These are phyloP conservation scores for Copidosoma floridanum DNA, from an alignment of 1,140 invertebrate species.

Conservation along the genomic window DNA sequence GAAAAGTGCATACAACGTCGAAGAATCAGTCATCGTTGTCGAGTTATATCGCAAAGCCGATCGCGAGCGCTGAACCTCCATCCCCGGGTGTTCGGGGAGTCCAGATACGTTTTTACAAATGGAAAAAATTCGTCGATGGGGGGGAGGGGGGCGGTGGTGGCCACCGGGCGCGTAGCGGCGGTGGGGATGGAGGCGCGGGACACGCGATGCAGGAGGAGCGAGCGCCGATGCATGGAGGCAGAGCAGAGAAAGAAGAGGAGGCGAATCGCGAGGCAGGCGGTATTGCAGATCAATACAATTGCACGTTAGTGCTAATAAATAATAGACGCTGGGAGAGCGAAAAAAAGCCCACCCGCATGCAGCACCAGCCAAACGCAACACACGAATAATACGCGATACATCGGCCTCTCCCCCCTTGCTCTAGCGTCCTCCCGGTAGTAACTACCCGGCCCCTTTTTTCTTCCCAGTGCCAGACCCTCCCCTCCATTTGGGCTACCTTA, in stretches of 20 bases:
- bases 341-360: slow-evolving; percentile 55
- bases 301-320: slow-evolving; percentile 60
- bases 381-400: slow-evolving; percentile 59
- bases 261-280: slow-evolving; percentile 31
- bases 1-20: slow-evolving; percentile 35
- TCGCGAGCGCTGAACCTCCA: slow-evolving; percentile 47
- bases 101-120: slow-evolving; percentile 56
- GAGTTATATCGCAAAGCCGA: slow-evolving; percentile 47
- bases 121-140: slow-evolving; percentile 55
- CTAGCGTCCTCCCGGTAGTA: slow-evolving; percentile 48
- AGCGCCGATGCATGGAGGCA: slow-evolving; percentile 5
- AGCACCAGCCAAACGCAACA: slow-evolving; percentile 56
- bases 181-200: background rate
- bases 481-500: slow-evolving; percentile 54
- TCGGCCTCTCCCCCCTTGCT: slow-evolving; percentile 42
- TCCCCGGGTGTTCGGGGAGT: slow-evolving; percentile 50
- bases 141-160: slow-evolving; percentile 27
- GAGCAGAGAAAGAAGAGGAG: slow-evolving; percentile 4
- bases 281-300: slow-evolving; percentile 60
- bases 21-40: slow-evolving; percentile 50
- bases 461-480: slow-evolving; percentile 53
- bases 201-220: slow-evolving; percentile 2
- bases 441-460: slow-evolving; percentile 44
- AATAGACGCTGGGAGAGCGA: slow-evolving; percentile 58
- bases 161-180: background rate